A percentile compares a stretch with the other conserved stretches of the same genome.
Conservation (phyloP, 2,113 vertebrate genomes). For the Eulemur rufifrons region DNA sequence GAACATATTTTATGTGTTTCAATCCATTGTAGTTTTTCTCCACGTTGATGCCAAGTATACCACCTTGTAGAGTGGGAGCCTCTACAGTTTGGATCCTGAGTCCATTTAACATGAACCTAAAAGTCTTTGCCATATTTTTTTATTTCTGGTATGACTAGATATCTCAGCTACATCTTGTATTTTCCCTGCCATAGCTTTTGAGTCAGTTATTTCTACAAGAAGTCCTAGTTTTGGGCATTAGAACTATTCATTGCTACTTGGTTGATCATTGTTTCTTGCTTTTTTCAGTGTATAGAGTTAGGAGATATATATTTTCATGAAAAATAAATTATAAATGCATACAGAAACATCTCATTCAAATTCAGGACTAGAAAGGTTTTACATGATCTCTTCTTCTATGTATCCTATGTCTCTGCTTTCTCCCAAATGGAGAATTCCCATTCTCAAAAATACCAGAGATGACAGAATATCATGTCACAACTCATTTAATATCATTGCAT, state of each 20-base stretch:
- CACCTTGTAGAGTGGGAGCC: not conserved
- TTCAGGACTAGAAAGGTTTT: not conserved
- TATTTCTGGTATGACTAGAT: not conserved
- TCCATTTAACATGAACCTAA: not conserved
- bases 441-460: not conserved
- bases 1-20: not conserved
- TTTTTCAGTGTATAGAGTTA: not conserved
- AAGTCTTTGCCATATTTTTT: not conserved
- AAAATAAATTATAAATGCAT: not conserved
- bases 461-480: not conserved
- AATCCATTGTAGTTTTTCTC: not conserved
- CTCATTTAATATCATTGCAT: not conserved
- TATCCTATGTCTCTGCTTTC: not conserved
- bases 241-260: not conserved
- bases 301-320: not conserved
- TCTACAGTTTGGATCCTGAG: not conserved
- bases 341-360: not conserved
- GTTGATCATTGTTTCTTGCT: not conserved
- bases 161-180: not conserved
- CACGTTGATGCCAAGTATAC: not conserved
- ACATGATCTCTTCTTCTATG: not conserved
- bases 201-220: not conserved
- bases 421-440: not conserved
- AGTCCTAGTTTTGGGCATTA: not conserved
- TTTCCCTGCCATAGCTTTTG: not conserved